phyloP scores from a whole-genome alignment of 2,888 invertebrate genomes.

The Dorcus hopei region DNA sequence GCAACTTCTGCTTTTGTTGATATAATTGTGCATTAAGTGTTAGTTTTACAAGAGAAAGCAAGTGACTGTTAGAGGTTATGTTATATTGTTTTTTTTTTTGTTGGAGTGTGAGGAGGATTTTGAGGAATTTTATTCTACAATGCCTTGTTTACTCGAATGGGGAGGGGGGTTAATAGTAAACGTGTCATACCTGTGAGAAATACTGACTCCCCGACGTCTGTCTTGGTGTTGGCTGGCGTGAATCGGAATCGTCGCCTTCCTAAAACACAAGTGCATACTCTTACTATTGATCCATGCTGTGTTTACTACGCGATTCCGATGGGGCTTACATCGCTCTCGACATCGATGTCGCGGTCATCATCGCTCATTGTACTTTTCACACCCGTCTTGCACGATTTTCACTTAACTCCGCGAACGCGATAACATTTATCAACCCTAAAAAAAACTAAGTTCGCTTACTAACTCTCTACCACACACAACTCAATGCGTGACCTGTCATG shows the following conservation, averaged over 20 bases:
- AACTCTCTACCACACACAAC: constrained; percentile 17
- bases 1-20: constrained; percentile 11
- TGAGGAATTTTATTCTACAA: background rate
- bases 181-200: constrained; percentile 67
- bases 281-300: constrained; percentile 20
- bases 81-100: background rate
- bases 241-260: constrained; percentile 81
- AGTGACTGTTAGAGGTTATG: background rate
- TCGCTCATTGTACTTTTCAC: constrained; percentile 71
- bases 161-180: background rate
- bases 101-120: background rate
- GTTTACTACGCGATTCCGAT: constrained; percentile 10
- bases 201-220: constrained; percentile 67
- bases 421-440: constrained; percentile 24
- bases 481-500: constrained; percentile 27
- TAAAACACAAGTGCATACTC: constrained; percentile 42
- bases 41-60: constrained; percentile 1
- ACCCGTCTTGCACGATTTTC: constrained; percentile 21
- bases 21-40: background rate
- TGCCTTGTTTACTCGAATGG: background rate
- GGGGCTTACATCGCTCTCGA: constrained; percentile 88
- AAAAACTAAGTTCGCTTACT: constrained; percentile 19
- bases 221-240: constrained; percentile 56
- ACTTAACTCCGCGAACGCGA: background rate
- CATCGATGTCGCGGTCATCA: constrained; percentile 92